Percentiles rank a stretch among this genome's conserved stretches.
Evolutionary conservation across 2,888 invertebrate genomes (phyloP).

Genomic region (Thymelicus sylvestris): DNA sequence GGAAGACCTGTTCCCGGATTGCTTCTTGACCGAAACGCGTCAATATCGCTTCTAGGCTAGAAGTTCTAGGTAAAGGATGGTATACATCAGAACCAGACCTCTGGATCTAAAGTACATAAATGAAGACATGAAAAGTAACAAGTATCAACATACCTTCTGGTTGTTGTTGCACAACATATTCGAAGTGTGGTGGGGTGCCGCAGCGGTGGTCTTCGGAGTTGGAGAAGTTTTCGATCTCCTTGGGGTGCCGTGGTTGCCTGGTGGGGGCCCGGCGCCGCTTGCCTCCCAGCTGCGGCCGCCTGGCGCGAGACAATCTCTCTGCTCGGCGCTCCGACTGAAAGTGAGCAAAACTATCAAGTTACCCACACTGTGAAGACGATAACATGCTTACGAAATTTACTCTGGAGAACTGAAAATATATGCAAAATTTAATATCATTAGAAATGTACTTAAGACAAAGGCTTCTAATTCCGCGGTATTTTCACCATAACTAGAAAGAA

Average conservation of each 20-base stretch:
- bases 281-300: slow-evolving; percentile 72
- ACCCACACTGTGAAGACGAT: too few relatives aligned
- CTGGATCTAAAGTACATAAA: not conserved
- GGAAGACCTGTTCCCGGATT: too few relatives aligned
- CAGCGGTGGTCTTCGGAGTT: slow-evolving; percentile 65
- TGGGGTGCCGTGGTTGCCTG: slow-evolving; percentile 65
- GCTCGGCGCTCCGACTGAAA: slow-evolving; percentile 76
- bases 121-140: not conserved
- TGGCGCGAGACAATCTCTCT: slow-evolving; percentile 74
- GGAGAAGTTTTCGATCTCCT: slow-evolving; percentile 69
- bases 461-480: too few relatives aligned
- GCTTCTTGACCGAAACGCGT: too few relatives aligned
- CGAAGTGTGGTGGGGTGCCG: slow-evolving; percentile 69
- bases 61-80: too few relatives aligned
- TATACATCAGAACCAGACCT: not conserved
- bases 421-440: too few relatives aligned
- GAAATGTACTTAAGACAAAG: too few relatives aligned
- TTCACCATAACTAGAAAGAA: too few relatives aligned
- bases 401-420: too few relatives aligned
- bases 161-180: slow-evolving; percentile 70
- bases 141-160: slow-evolving; percentile 61
- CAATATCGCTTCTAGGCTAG: too few relatives aligned
- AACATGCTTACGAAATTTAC: too few relatives aligned
- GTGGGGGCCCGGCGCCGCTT: slow-evolving; percentile 69
- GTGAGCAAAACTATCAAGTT: not conserved